phyloP scores from a whole-genome alignment of 1,140 invertebrate species.

The Halesus radiatus region DNA sequence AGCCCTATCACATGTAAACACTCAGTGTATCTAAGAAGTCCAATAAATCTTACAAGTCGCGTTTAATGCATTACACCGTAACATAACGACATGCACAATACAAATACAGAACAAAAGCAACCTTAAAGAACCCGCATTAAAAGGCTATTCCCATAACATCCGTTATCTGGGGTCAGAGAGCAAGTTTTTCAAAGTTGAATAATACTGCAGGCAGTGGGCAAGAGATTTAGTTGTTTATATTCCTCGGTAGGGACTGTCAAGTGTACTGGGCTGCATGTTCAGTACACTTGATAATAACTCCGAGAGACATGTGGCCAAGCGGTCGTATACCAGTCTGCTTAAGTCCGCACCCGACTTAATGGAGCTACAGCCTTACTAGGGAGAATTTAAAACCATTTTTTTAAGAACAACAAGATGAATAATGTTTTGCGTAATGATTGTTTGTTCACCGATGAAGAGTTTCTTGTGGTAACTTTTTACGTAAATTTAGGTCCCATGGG shows the following conservation, averaged over 20 bases:
- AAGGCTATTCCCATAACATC: background rate
- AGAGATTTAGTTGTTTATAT: background rate
- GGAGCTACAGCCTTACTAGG: too few relatives aligned
- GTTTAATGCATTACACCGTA: too few relatives aligned
- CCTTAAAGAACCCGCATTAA: background rate
- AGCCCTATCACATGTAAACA: too few relatives aligned
- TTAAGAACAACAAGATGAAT: too few relatives aligned
- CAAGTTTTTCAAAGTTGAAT: background rate
- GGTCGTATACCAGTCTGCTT: conserved; percentile 35
- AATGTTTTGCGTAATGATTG: too few relatives aligned
- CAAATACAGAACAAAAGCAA: background rate
- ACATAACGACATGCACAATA: too few relatives aligned
- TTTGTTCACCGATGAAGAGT: too few relatives aligned
- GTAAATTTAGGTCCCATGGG: too few relatives aligned
- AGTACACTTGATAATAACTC: conserved; percentile 28
- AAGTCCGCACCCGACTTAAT: conserved; percentile 33
- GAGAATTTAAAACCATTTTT: too few relatives aligned
- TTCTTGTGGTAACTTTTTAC: too few relatives aligned
- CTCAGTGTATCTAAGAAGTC: too few relatives aligned
- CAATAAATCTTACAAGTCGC: too few relatives aligned
- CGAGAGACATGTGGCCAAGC: conserved; percentile 35
- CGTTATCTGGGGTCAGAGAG: background rate
- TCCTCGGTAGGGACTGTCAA: background rate
- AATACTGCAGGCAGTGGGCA: conserved; percentile 25
- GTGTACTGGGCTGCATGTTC: conserved; percentile 8